phyloP scores from a whole-genome alignment of 2,888 invertebrate species.

The Cremastobaeus sp. region DNA sequence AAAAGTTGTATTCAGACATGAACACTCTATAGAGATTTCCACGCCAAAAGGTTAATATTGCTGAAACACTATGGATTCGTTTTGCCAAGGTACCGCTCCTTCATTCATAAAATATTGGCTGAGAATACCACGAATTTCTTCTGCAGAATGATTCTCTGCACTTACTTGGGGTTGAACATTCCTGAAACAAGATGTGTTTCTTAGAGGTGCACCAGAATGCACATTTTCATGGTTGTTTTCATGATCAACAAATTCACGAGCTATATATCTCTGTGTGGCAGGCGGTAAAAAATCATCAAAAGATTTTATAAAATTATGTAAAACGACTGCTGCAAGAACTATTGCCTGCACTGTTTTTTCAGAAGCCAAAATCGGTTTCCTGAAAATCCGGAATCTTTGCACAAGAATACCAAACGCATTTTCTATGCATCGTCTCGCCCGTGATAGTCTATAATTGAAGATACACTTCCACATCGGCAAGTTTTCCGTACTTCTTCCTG shows the following conservation, averaged over 20 bases:
- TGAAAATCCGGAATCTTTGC: conserved; percentile 1
- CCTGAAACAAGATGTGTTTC: not conserved
- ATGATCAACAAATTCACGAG: not conserved
- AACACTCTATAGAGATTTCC: too few species aligned
- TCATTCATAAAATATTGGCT: too few species aligned
- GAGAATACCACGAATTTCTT: too few species aligned
- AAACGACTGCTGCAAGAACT: not conserved
- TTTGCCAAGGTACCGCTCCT: too few species aligned
- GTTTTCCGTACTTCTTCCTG: not conserved
- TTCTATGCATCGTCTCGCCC: conserved; percentile 5
- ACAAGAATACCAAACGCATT: conserved; percentile 26
- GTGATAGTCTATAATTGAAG: not conserved
- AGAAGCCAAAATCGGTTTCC: conserved; percentile 20
- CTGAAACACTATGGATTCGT: too few species aligned
- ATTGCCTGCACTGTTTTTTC: conserved; percentile 2
- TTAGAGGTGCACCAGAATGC: not conserved
- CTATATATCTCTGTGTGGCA: too few species aligned
- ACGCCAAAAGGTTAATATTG: too few species aligned
- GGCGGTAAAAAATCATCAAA: not conserved
- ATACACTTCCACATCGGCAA: not conserved
- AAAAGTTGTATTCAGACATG: too few species aligned
- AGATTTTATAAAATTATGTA: conserved; percentile 10
- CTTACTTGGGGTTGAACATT: not conserved
- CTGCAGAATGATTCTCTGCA: too few species aligned
- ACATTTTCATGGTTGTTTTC: not conserved